Percentiles rank a stretch among this genome's conserved stretches.
Evolutionary conservation across 92 coral and sea anemone species (phyloP).

Genomic region (Metridium senile): DNA sequence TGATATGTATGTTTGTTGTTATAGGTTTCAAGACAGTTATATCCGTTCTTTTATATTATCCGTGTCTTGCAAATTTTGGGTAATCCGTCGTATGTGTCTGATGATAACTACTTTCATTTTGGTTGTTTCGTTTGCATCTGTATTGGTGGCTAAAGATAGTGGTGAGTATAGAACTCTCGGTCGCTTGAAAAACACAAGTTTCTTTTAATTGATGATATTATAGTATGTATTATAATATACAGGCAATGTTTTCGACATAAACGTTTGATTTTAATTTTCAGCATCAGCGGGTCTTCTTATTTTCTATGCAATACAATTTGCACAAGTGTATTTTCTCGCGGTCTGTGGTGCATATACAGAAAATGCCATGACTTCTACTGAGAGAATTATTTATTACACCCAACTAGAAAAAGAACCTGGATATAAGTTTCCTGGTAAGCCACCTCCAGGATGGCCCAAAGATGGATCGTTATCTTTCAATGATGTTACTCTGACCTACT

Average conservation of each 20-base stretch:
- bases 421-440: conserved; percentile 11
- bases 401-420: conserved; percentile 38
- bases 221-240: no score
- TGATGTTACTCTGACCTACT: conserved; percentile 32
- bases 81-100: background rate
- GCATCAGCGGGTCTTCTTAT: conserved; percentile 47
- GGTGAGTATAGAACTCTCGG: background rate
- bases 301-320: background rate
- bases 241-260: no score
- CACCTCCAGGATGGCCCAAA: conserved; percentile 41
- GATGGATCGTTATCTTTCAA: conserved; percentile 23
- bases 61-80: background rate
- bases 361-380: conserved; percentile 51
- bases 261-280: conserved; percentile 26
- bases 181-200: background rate
- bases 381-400: conserved; percentile 40
- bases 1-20: background rate
- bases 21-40: background rate
- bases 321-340: conserved; percentile 8
- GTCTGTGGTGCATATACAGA: conserved; percentile 22
- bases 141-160: conserved; percentile 10
- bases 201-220: background rate
- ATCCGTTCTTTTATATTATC: background rate
- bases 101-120: background rate
- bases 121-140: background rate